Base-by-base conservation (phyloP, 2,888 invertebrate species). In the Malachius bipustulatus region DNA sequence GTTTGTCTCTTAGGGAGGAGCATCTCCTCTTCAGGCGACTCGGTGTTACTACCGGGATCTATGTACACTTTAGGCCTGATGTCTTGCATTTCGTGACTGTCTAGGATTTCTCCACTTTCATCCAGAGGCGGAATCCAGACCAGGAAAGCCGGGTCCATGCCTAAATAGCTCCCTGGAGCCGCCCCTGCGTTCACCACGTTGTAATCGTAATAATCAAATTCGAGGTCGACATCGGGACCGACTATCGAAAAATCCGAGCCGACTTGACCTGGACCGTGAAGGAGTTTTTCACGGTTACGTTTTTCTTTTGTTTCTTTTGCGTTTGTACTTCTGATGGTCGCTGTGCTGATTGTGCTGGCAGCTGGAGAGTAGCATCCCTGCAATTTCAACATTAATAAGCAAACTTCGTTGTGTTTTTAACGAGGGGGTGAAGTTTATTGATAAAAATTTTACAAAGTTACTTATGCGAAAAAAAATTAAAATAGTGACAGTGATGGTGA, bases 131-230 rank as follows among this genome's bases (percentile, higher is more conserved):
- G 87, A 44, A 87, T 85, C 85, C 85, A 88, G 1, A 87, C 80
- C 30, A 87, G 64, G 57, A 84, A 87, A 0, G 85, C 85, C 1
- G 87, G 87, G 59, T 88, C 88, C 87, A 87, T 87, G 31, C 85
- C 85, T 37, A 87, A 62, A 53, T 85, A 87, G 0, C 85, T 87
- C 12, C 87, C 88, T 2, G 88, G 87, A 9, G 80, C 84, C 4
- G 83, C 82, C 40, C 81, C 82, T 1, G 75, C 74, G 55, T 87
- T 87, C 32, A 80, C 77, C 4, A 88, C 87, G 64, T 88, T 85
- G 51, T 88, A 88, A 55, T 88, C 87, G 54, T 88, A 87, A 52
- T 88, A 88, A 57, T 88, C 88, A 44, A 88, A 67, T 59, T 88
- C 87, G 52, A 87, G 68, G 51, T 87, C 87, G 30, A 69, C 69